Evolutionary conservation across 2,797 vertebrate species (phyloP), one percentile per base, ranked within the genome.

Genomic region (Monodelphis domestica): DNA sequence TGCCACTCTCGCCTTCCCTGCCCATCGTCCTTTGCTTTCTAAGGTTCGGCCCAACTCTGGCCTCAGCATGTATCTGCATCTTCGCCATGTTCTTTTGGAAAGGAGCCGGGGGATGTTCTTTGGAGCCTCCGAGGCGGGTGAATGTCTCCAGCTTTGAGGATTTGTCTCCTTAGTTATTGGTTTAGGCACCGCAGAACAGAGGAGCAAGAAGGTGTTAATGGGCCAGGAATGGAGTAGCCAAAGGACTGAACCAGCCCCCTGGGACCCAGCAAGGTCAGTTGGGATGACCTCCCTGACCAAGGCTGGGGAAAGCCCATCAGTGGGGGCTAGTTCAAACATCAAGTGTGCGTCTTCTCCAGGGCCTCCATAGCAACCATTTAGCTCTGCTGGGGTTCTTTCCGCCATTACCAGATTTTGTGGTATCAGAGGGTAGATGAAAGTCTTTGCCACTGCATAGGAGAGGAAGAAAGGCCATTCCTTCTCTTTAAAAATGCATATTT

Each of bases 351-450:
- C 90, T 56, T 45, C 5, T 5, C 89, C 84, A 78, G 56, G 26
- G 4, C 57, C 56, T 54, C 93, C 95, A 55, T 84, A 59, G 57
- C 28, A 53, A 89, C 53, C 53, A 21, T 56, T 91, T 90, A 90
- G 88, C 92, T 78, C 56, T 29, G 52, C 89, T 90, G 54, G 93
- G 91, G 84, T 87, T 90, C 90, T 92, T 90, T 45, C 24, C 2
- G 54, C 89, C 91, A 84, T 89, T 84, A 63, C 59, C 56, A 84
- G 29, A 51, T 94, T 96, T 94, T 90, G 70, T 95, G 91, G 91
- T 90, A 89, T 93, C 59, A 95, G 94, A 93, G 88, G 45, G 53
- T 89, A 56, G 54, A 78, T 89, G 78, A 90, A 84, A 89, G 57
- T n/a, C 28, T 57, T 33, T 54, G n/a, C 89, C 94, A 70, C 0